Percentiles rank a stretch among this genome's conserved stretches.
Evolutionary conservation across 2,113 vertebrate genomes (phyloP).

Genomic region (Oenanthe melanoleuca): DNA sequence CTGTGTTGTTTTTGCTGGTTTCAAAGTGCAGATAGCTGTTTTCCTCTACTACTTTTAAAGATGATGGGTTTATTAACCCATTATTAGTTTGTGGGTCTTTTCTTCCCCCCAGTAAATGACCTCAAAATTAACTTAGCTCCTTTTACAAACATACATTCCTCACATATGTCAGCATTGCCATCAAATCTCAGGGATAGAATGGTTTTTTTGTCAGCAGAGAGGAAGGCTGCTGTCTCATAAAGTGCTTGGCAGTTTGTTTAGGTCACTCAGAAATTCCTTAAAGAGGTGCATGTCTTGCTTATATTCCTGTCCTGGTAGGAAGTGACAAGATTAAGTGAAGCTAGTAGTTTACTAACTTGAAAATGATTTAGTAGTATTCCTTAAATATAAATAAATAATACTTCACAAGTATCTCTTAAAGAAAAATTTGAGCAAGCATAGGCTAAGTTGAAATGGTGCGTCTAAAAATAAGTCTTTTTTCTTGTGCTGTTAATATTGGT

Average conservation of each 20-base stretch:
- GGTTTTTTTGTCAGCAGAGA: neutral
- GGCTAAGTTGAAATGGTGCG: neutral
- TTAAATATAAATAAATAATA: neutral
- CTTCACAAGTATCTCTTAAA: neutral
- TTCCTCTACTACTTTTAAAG: neutral
- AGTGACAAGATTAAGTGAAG: neutral
- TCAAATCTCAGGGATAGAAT: neutral
- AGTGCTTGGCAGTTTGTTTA: neutral
- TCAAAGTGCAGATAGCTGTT: neutral
- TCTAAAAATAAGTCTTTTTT: neutral
- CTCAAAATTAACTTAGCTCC: neutral
- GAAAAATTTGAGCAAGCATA: neutral
- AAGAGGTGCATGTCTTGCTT: neutral
- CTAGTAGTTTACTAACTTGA: neutral
- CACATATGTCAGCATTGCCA: neutral
- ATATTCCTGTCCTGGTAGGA: neutral
- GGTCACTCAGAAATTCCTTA: neutral
- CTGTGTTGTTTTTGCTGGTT: neutral
- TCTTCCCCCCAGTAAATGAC: fast-evolving
- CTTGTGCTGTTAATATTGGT: neutral
- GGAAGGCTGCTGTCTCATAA: neutral
- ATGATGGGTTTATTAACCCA: neutral
- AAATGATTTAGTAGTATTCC: neutral
- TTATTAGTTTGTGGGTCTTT: neutral
- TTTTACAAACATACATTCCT: neutral